A percentile compares a stretch with the other conserved stretches of the same genome.
These are phyloP conservation scores for Lasioglossum morio DNA, from an alignment of 2,888 invertebrate species.

Conservation along the genomic window DNA sequence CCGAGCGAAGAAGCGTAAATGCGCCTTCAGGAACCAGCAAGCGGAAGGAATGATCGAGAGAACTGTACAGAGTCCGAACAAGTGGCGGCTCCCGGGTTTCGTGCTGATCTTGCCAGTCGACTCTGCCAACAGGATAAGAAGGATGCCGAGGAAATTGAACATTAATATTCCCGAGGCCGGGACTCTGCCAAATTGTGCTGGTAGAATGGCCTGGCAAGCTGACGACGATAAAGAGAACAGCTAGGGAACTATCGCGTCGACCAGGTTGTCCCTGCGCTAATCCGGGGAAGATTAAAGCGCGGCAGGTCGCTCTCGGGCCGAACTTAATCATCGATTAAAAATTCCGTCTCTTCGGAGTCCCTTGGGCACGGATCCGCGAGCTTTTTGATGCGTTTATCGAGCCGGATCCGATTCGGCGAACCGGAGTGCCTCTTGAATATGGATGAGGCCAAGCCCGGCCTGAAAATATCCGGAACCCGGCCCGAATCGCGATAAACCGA, in stretches of 20 bases:
- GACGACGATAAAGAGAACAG: neutral
- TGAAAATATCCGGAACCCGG: constrained; percentile 30
- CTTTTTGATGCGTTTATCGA: constrained; percentile 47
- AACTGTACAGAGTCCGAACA: neutral
- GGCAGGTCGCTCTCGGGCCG: neutral
- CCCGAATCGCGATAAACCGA: constrained; percentile 29
- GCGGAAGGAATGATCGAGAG: neutral
- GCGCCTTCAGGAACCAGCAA: neutral
- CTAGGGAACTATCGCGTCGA: neutral
- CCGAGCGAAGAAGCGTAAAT: neutral
- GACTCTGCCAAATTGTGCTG: constrained; percentile 21
- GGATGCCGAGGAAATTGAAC: constrained; percentile 14
- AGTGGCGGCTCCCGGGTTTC: neutral
- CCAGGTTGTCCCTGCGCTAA: neutral
- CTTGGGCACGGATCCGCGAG: constrained; percentile 1
- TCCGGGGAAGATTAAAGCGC: neutral
- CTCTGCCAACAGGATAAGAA: constrained; percentile 12
- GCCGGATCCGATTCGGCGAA: constrained; percentile 40
- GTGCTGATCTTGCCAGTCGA: neutral
- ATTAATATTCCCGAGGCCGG: constrained; percentile 20
- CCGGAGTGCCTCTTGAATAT: constrained; percentile 52
- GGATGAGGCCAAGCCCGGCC: constrained; percentile 44
- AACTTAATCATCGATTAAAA: constrained; percentile 14
- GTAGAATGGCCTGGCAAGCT: constrained; percentile 13
- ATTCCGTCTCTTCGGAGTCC: neutral